phyloP scores from a whole-genome alignment of 2,113 vertebrate genomes.

The Tragulus kanchil region DNA sequence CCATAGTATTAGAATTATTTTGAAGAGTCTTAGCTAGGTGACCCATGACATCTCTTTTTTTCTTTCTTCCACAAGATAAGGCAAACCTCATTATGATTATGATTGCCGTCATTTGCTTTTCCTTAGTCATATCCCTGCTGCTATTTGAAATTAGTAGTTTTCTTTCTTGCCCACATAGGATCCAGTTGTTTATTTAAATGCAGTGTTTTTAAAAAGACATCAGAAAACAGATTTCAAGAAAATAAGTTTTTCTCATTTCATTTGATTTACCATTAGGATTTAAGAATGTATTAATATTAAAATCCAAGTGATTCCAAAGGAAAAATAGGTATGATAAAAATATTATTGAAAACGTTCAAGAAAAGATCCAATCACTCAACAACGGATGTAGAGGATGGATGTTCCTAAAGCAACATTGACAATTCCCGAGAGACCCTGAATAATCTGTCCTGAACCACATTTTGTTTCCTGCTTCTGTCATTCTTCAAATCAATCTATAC shows the following conservation, averaged over 20 bases:
- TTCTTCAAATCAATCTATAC: neutral
- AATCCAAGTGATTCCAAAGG: neutral
- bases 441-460: neutral
- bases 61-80: neutral
- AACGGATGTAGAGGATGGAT: neutral
- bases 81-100: neutral
- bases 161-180: neutral
- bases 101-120: neutral
- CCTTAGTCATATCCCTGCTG: neutral
- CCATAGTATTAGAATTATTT: neutral
- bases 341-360: neutral
- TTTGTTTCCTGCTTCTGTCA: neutral
- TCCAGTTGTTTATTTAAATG: neutral
- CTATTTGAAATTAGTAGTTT: neutral
- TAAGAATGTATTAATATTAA: neutral
- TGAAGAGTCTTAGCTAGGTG: neutral
- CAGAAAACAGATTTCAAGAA: neutral
- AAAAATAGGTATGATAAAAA: neutral
- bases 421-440: neutral
- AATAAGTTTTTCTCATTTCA: neutral
- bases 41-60: neutral
- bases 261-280: neutral
- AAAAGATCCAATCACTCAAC: neutral
- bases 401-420: neutral
- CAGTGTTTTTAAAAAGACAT: neutral